Evolutionary conservation across 2,888 invertebrate species (phyloP), one percentile per base, ranked within the genome.

Genomic region (Siphonodentalium dalli): DNA sequence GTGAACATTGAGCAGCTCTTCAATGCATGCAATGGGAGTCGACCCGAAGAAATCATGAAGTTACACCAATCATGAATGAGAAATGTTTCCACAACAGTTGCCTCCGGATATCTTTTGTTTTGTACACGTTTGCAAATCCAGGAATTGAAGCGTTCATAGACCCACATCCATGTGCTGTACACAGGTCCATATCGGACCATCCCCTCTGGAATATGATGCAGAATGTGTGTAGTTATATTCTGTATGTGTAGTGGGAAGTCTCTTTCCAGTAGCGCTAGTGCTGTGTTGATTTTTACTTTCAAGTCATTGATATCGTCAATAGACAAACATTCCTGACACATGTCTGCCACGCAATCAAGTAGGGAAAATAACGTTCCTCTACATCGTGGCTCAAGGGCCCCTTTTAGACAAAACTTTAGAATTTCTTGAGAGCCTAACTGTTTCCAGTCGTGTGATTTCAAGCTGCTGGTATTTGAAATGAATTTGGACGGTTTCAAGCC

Each of bases 111-210:
- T n/a, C 39, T 13, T 40, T 39, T 47, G n/a, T 47, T 39, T 8
- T 28, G 38, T 7, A 27, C 38, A 27, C 47, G 37, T 27, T 47
- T 47, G 31, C 40, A 48, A 7, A 48, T 27, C 48, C 48, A 48
- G 11, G 29, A 29, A 48, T 48, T 48, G 21, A 48, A 48, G 2
- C 48, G 27, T 15, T 48, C 48, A 29, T 31, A 48, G 6, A 40
- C 40, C n/a, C 20, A 48, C 48, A 48, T 41, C 40, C 40, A 48
- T 21, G 48, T 48, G 13, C 40, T 21, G n/a, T 48, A 40, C 5
- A 48, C 40, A 29, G 40, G 48, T 4, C 40, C 31, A 41, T 40
- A 48, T 40, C 21, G 8, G n/a, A 33, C 21, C 1, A 44, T 44
- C 5, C 44, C 34, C 4, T 33, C 31, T 3, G 34, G 34, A 13